Conservation (phyloP, 2,888 invertebrate species). For the Margaritifera margaritifera region DNA sequence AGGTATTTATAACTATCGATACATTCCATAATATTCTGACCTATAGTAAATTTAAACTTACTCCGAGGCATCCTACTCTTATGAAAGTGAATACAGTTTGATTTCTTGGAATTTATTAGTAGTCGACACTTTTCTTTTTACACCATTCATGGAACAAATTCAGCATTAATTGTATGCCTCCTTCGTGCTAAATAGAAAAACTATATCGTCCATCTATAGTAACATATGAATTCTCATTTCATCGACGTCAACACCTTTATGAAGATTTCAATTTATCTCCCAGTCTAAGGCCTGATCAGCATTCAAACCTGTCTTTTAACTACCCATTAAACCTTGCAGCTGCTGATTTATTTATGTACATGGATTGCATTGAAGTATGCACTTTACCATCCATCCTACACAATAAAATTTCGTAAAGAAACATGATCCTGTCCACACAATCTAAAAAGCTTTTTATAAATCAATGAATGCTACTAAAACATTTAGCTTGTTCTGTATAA, state of each 20-base stretch:
- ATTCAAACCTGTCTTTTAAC: too few species aligned
- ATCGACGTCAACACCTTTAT: constrained; percentile 13
- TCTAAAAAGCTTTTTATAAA: constrained; percentile 18
- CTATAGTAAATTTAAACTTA: too few species aligned
- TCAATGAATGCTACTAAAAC: constrained; percentile 13
- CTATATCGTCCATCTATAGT: constrained; percentile 16
- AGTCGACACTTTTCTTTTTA: too few species aligned
- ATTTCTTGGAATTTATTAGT: too few species aligned
- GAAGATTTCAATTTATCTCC: constrained; percentile 18
- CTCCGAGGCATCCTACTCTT: too few species aligned
- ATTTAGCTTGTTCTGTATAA: constrained; percentile 7
- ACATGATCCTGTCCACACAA: constrained; percentile 7
- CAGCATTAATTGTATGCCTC: constrained; percentile 4
- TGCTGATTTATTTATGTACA: not conserved
- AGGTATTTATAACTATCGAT: too few species aligned
- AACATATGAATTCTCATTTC: constrained; percentile 7
- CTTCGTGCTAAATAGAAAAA: constrained; percentile 4
- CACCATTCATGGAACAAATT: constrained; percentile 1
- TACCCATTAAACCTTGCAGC: constrained; percentile 17
- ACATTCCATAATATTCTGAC: too few species aligned
- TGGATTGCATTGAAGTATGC: too few species aligned
- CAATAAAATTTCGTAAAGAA: constrained; percentile 7
- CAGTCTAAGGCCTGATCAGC: constrained; percentile 12
- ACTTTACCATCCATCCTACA: constrained; percentile 6
- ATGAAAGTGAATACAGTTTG: too few species aligned